These are phyloP conservation scores for Euphydryas editha DNA, from an alignment of 2,888 invertebrate genomes.

Conservation along the genomic window DNA sequence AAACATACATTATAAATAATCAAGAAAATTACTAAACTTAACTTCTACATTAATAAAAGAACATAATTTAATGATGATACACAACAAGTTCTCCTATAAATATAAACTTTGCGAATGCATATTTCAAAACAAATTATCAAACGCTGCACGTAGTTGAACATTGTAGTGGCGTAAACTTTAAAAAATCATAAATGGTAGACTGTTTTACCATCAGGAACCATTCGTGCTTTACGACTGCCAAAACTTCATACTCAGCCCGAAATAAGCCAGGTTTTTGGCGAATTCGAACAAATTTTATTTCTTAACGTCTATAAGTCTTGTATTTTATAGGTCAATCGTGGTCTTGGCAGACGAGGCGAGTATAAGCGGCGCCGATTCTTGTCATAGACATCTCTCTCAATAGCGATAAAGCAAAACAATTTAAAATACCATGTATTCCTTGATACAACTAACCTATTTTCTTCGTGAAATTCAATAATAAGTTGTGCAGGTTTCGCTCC, in stretches of 20 bases:
- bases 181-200: slow-evolving; percentile 7
- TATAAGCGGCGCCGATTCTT: slow-evolving; percentile 39
- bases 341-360: slow-evolving; percentile 38
- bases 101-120: not conserved
- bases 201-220: slow-evolving; percentile 12
- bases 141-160: slow-evolving; percentile 10
- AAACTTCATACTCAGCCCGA: slow-evolving; percentile 19
- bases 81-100: not conserved
- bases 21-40: no score
- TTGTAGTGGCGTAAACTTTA: slow-evolving; percentile 11
- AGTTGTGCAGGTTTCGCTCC: not conserved
- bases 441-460: slow-evolving; percentile 5
- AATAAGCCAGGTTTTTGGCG: slow-evolving; percentile 15
- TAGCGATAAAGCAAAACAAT: slow-evolving; percentile 29
- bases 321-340: slow-evolving; percentile 43
- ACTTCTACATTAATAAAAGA: not conserved
- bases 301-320: slow-evolving; percentile 33
- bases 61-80: not conserved
- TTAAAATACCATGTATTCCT: slow-evolving; percentile 26
- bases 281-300: slow-evolving; percentile 36
- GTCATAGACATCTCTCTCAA: slow-evolving; percentile 37
- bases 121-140: slow-evolving; percentile 6
- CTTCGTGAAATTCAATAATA: not conserved
- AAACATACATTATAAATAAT: no score
- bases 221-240: slow-evolving; percentile 14